A percentile compares a stretch with the other conserved stretches of the same genome.
phyloP scores from a whole-genome alignment of 2,888 invertebrate genomes.

The Phania funesta region DNA sequence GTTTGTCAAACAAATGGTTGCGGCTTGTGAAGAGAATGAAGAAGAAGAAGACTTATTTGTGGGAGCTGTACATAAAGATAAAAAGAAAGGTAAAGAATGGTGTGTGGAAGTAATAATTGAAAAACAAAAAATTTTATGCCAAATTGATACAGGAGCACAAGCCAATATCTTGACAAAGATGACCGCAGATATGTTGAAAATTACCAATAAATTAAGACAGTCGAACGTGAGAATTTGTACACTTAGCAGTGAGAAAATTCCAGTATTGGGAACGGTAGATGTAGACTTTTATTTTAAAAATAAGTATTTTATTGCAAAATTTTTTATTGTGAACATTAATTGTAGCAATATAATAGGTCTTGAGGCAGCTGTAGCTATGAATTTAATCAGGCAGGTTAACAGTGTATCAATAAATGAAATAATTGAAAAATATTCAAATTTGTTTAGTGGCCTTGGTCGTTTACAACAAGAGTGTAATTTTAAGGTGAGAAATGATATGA shows the following conservation, averaged over 20 bases:
- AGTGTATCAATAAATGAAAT: conserved; percentile 27
- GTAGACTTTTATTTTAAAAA: conserved; percentile 15
- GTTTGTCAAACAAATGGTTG: conserved; percentile 3
- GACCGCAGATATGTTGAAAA: not conserved
- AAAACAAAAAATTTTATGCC: conserved; percentile 15
- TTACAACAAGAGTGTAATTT: conserved; percentile 43
- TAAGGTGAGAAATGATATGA: conserved; percentile 24
- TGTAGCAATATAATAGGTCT: conserved; percentile 48
- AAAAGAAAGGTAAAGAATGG: conserved; percentile 25
- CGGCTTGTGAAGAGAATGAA: not conserved
- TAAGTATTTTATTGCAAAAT: conserved; percentile 7
- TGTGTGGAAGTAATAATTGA: conserved; percentile 25
- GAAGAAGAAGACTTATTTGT: conserved; percentile 30
- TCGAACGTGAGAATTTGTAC: conserved; percentile 28
- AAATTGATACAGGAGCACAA: no score
- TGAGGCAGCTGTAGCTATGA: conserved; percentile 22
- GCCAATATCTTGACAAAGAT: conserved; percentile 52
- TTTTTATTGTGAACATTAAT: conserved; percentile 36
- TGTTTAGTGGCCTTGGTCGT: conserved; percentile 48
- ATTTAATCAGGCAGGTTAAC: conserved; percentile 38
- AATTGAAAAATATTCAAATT: conserved; percentile 40
- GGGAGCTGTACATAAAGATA: not conserved
- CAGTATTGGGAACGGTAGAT: conserved; percentile 19
- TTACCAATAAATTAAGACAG: not conserved
- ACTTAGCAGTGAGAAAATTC: conserved; percentile 51